Evolutionary conservation across 2,888 invertebrate genomes (phyloP).

Genomic region (Lithophane socia): DNA sequence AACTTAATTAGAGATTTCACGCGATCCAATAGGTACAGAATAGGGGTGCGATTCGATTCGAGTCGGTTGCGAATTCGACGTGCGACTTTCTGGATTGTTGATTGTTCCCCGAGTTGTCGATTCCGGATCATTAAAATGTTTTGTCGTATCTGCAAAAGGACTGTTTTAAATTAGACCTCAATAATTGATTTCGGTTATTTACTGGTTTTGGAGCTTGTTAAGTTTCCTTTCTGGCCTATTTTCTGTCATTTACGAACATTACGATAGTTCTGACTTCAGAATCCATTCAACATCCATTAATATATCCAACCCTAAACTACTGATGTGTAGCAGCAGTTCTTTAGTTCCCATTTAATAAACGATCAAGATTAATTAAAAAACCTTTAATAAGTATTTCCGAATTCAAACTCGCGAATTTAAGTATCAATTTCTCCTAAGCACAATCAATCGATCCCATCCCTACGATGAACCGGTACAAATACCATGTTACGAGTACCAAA

Average conservation of each 20-base stretch:
- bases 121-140: slow-evolving; percentile 24
- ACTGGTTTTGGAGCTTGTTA: not conserved
- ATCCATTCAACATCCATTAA: not conserved
- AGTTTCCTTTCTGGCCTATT: not conserved
- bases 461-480: slow-evolving; percentile 66
- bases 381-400: not conserved
- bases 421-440: not conserved
- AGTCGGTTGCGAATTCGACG: slow-evolving; percentile 32
- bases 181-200: not conserved
- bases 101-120: slow-evolving; percentile 1
- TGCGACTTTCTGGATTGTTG: slow-evolving; percentile 17
- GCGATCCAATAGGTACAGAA: slow-evolving; percentile 65
- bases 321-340: not conserved
- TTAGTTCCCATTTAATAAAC: not conserved
- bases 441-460: slow-evolving; percentile 47
- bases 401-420: not conserved
- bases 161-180: not conserved
- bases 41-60: slow-evolving; percentile 55
- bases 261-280: no score
- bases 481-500: slow-evolving; percentile 51
- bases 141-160: not conserved
- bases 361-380: not conserved
- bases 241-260: not conserved
- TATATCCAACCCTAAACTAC: not conserved
- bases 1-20: slow-evolving; percentile 81